A percentile compares a stretch with the other conserved stretches of the same genome.
Evolutionary conservation across 1,140 invertebrate genomes (phyloP).

Genomic region (Drosophila sulfurigaster): DNA sequence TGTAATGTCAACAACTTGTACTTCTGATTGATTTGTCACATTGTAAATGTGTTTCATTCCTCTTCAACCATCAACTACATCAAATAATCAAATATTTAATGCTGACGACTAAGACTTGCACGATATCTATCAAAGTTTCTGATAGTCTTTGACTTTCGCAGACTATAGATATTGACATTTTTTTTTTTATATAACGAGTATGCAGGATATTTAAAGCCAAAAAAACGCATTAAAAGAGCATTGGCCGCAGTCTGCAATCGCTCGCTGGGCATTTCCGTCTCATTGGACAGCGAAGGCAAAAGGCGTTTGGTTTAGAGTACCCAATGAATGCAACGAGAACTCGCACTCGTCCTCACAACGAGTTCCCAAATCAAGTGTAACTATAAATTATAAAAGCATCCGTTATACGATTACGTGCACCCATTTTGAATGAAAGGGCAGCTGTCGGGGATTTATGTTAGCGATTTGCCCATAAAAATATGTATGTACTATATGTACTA

Average conservation of each 20-base stretch:
- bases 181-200: neutral
- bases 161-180: neutral
- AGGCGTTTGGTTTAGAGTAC: slow-evolving; percentile 32
- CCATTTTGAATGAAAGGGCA: slow-evolving; percentile 47
- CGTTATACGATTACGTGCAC: slow-evolving; percentile 41
- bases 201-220: slow-evolving; percentile 52
- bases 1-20: too few relatives aligned
- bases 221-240: slow-evolving; percentile 75
- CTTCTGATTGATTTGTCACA: too few relatives aligned
- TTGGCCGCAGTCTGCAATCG: slow-evolving; percentile 48
- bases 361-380: slow-evolving; percentile 56
- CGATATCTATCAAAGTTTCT: neutral
- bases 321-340: slow-evolving; percentile 11
- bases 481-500: slow-evolving; percentile 1
- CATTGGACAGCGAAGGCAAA: slow-evolving; percentile 59
- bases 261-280: slow-evolving; percentile 63
- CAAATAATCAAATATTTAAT: too few relatives aligned
- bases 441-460: slow-evolving; percentile 60
- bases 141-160: neutral
- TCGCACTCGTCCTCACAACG: neutral
- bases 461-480: slow-evolving; percentile 70
- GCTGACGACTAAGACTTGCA: too few relatives aligned
- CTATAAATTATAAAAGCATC: slow-evolving; percentile 67
- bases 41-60: too few relatives aligned
- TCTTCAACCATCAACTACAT: too few relatives aligned